Conservation (phyloP, 2,888 invertebrate species). For the Chymomyza fuscimana region DNA sequence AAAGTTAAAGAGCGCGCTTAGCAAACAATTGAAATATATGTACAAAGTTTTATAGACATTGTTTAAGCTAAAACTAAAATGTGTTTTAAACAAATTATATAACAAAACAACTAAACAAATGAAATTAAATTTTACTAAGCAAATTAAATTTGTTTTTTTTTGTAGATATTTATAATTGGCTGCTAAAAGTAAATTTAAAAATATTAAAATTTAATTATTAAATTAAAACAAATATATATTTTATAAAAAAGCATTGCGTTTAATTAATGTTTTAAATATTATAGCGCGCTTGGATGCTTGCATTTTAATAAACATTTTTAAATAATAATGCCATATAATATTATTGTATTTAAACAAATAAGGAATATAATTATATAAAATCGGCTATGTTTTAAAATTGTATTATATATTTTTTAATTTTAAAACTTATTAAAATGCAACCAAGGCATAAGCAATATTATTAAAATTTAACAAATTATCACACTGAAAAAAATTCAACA, state of each 20-base stretch:
- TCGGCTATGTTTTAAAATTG: neutral
- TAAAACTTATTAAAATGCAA: neutral
- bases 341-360: slow-evolving; percentile 5
- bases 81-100: slow-evolving; percentile 8
- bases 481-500: slow-evolving; percentile 73
- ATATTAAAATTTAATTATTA: slow-evolving; percentile 4
- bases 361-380: slow-evolving; percentile 1
- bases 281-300: slow-evolving; percentile 14
- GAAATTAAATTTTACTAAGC: slow-evolving; percentile 33
- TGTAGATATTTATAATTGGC: slow-evolving; percentile 11
- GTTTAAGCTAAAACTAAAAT: slow-evolving; percentile 13
- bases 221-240: slow-evolving; percentile 5
- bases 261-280: slow-evolving; percentile 1
- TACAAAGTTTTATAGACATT: slow-evolving; percentile 35
- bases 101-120: slow-evolving; percentile 15
- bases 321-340: neutral
- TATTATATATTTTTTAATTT: neutral
- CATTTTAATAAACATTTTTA: too few species aligned
- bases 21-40: slow-evolving; percentile 43
- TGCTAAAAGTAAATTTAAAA: slow-evolving; percentile 7
- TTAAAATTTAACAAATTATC: slow-evolving; percentile 70
- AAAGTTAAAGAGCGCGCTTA: slow-evolving; percentile 30
- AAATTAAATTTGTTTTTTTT: slow-evolving; percentile 16
- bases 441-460: neutral
- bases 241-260: slow-evolving; percentile 7